phyloP scores from a whole-genome alignment of 2,113 vertebrate genomes.

The Pogonocichla stellata region DNA sequence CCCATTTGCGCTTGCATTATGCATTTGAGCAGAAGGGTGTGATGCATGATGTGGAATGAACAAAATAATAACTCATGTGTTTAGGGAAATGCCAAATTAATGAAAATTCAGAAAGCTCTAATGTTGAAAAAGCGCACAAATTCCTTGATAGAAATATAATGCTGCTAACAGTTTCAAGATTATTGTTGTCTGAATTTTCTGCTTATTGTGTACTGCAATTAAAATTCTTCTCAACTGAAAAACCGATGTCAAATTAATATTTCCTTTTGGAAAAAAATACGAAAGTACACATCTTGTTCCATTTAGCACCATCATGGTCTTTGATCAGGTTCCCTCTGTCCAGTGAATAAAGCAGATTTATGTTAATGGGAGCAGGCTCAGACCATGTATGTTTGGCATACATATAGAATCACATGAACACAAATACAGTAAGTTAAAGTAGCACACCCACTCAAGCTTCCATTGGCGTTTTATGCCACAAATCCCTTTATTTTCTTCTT shows the following conservation, averaged over 20 bases:
- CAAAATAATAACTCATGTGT: constrained; percentile 67
- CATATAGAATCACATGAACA: neutral
- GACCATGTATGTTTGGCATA: constrained; percentile 58
- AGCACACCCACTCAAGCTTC: constrained; percentile 4
- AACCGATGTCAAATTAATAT: constrained; percentile 57
- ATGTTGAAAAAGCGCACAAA: constrained; percentile 47
- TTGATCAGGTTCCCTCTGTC: constrained; percentile 49
- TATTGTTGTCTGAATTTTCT: constrained; percentile 68
- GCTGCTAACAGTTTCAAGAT: constrained; percentile 62
- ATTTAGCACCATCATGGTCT: constrained; percentile 67
- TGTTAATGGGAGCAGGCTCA: constrained; percentile 40
- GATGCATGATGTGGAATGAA: constrained; percentile 74
- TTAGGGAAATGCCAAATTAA: constrained; percentile 63
- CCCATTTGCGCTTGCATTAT: constrained; percentile 69
- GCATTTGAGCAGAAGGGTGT: constrained; percentile 65
- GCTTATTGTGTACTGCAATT: constrained; percentile 64
- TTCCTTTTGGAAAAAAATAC: constrained; percentile 57
- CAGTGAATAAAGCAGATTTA: neutral
- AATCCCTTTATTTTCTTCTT: constrained; percentile 36
- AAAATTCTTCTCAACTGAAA: constrained; percentile 54
- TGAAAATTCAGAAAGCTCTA: constrained; percentile 68
- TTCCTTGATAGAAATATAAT: constrained; percentile 53
- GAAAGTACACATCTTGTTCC: constrained; percentile 57
- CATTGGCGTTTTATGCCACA: constrained; percentile 24
- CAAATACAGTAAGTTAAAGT: constrained; percentile 14